Percentiles rank a stretch among this genome's conserved stretches.
Conservation (phyloP, 2,888 invertebrate species). For the Lepas anatifera region DNA sequence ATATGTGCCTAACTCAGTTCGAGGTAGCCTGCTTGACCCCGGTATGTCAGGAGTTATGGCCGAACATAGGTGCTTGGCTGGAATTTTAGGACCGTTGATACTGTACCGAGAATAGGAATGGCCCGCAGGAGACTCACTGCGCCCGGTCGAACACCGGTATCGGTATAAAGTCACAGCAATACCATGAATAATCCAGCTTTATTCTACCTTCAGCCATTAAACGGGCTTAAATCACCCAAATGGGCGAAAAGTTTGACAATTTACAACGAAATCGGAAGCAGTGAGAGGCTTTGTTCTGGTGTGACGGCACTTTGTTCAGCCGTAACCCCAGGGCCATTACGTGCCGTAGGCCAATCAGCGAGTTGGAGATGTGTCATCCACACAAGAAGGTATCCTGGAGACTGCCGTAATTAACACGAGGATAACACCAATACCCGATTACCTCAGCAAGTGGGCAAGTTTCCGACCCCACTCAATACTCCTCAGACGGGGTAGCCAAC, state of each 20-base stretch:
- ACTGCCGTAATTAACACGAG: conserved; percentile 3
- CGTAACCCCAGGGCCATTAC: too few relatives aligned
- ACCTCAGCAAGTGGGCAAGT: too few relatives aligned
- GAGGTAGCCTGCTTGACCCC: neutral
- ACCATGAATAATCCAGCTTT: neutral
- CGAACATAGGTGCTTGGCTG: conserved; percentile 1
- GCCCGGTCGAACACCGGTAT: neutral
- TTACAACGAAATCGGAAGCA: too few relatives aligned
- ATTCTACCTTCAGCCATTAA: neutral
- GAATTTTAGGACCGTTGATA: conserved; percentile 9
- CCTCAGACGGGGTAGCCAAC: too few relatives aligned
- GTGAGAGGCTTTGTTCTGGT: neutral
- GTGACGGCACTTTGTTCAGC: neutral
- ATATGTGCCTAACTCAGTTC: neutral
- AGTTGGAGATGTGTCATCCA: too few relatives aligned
- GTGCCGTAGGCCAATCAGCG: too few relatives aligned
- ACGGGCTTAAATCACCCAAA: neutral
- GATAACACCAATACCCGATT: too few relatives aligned
- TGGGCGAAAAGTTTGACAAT: neutral
- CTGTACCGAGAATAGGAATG: neutral
- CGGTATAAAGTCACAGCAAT: neutral
- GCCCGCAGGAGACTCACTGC: neutral
- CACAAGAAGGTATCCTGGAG: neutral
- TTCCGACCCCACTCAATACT: too few relatives aligned
- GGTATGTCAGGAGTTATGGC: neutral